phyloP scores from a whole-genome alignment of 2,113 vertebrate genomes.

The Miniopterus natalensis region DNA sequence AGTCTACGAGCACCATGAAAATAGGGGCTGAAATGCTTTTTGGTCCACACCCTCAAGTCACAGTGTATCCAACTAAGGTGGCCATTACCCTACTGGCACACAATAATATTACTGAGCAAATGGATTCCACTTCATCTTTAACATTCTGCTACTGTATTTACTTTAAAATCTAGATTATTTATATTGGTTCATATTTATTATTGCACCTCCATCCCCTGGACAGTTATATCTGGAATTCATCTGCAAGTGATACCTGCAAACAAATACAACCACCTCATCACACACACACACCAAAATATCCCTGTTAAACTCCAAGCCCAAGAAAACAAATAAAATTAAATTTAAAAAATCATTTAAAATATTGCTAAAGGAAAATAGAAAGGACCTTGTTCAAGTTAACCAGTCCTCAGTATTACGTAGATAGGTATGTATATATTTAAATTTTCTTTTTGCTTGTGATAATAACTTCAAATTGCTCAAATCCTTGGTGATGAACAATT shows the following conservation, averaged over 20 bases:
- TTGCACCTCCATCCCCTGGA: background rate
- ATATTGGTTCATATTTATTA: slow-evolving; percentile 3
- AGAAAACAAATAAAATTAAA: slow-evolving; percentile 29
- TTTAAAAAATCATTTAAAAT: slow-evolving; percentile 39
- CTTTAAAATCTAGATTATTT: slow-evolving; percentile 57
- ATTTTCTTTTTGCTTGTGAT: background rate
- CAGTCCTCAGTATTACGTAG: background rate
- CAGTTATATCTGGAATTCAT: background rate
- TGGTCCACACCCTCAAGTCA: background rate
- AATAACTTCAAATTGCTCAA: slow-evolving; percentile 8
- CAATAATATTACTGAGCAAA: slow-evolving; percentile 60
- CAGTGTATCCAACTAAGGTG: background rate
- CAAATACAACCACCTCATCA: background rate
- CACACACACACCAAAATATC: background rate
- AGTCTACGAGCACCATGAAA: background rate
- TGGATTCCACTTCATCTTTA: slow-evolving; percentile 36
- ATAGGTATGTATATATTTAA: background rate
- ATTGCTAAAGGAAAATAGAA: background rate
- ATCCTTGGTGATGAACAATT: background rate
- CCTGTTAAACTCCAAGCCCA: background rate
- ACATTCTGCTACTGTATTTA: slow-evolving; percentile 34
- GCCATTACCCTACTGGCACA: background rate
- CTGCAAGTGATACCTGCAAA: slow-evolving; percentile 36
- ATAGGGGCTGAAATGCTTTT: background rate
- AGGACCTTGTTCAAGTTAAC: background rate